Conservation (phyloP, 2,113 vertebrate genomes). For the Rana temporaria region DNA sequence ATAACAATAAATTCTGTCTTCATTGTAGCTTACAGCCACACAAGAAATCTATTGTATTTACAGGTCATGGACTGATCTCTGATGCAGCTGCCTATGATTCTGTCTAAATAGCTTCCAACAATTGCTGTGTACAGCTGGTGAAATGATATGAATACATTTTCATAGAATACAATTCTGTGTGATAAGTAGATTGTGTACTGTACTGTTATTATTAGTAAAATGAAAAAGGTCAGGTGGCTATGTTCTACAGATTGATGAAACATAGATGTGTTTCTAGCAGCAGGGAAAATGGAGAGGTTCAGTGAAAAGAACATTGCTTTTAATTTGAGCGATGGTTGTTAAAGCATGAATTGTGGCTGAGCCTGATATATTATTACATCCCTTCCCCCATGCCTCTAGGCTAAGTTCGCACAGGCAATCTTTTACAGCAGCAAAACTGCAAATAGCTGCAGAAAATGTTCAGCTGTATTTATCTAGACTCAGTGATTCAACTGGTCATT, state of each 20-base stretch:
- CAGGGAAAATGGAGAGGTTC: conserved; percentile 22
- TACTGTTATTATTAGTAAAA: conserved; percentile 33
- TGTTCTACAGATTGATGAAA: conserved; percentile 38
- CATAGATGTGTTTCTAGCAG: conserved; percentile 36
- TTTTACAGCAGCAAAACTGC: conserved; percentile 23
- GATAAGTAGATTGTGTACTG: conserved; percentile 1
- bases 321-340: conserved; percentile 36
- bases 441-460: conserved; percentile 18
- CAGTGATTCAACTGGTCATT: neutral
- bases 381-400: conserved; percentile 14
- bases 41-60: conserved; percentile 37
- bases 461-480: neutral
- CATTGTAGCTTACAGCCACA: neutral
- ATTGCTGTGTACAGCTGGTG: conserved; percentile 4
- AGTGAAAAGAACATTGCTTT: conserved; percentile 26
- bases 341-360: conserved; percentile 15
- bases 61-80: conserved; percentile 5
- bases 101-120: neutral
- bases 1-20: conserved; percentile 18
- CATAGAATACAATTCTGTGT: neutral
- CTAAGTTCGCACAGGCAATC: conserved; percentile 18
- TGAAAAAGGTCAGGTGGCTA: conserved; percentile 25
- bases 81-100: conserved; percentile 29
- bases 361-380: conserved; percentile 16
- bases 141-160: conserved; percentile 19